Conservation (phyloP, 1,140 invertebrate genomes). For the Chlorops oryzae region DNA sequence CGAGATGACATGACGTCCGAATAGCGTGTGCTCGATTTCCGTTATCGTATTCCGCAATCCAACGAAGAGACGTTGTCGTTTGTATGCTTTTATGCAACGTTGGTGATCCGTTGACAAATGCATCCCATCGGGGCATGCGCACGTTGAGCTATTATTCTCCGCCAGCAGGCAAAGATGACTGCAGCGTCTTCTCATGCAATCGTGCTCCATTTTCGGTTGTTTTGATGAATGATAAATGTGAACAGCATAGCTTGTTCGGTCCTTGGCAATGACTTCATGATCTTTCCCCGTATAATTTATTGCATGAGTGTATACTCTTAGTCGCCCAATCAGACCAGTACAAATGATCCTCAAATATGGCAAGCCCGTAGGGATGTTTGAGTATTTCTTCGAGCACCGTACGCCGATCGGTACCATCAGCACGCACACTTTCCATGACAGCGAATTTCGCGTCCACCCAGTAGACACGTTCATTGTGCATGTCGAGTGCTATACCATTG, state of each 20-base stretch:
- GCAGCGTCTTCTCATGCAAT: slow-evolving; percentile 63
- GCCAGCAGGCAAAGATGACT: slow-evolving; percentile 75
- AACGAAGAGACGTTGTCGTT: slow-evolving; percentile 46
- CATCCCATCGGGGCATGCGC: slow-evolving; percentile 74
- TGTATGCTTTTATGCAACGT: slow-evolving; percentile 50
- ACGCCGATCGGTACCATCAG: slow-evolving; percentile 67
- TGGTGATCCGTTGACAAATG: slow-evolving; percentile 50
- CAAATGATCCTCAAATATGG: slow-evolving; percentile 78
- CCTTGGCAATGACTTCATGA: slow-evolving; percentile 49
- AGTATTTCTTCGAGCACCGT: slow-evolving; percentile 55
- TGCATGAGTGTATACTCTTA: slow-evolving; percentile 58
- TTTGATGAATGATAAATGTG: slow-evolving; percentile 64
- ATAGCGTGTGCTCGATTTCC: slow-evolving; percentile 49
- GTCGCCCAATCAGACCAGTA: slow-evolving; percentile 81
- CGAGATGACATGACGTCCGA: slow-evolving; percentile 48
- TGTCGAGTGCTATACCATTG: slow-evolving; percentile 83
- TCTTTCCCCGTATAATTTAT: slow-evolving; percentile 64
- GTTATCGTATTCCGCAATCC: slow-evolving; percentile 44
- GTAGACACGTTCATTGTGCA: slow-evolving; percentile 68
- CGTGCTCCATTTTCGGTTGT: slow-evolving; percentile 55
- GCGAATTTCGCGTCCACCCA: slow-evolving; percentile 71
- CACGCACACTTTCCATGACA: slow-evolving; percentile 67
- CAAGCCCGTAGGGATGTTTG: slow-evolving; percentile 73
- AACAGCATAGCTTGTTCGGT: slow-evolving; percentile 56
- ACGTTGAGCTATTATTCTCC: slow-evolving; percentile 56